Percentiles rank a stretch among this genome's conserved stretches.
Evolutionary conservation across 2,113 vertebrate genomes (phyloP).

Genomic region (Miniopterus natalensis): DNA sequence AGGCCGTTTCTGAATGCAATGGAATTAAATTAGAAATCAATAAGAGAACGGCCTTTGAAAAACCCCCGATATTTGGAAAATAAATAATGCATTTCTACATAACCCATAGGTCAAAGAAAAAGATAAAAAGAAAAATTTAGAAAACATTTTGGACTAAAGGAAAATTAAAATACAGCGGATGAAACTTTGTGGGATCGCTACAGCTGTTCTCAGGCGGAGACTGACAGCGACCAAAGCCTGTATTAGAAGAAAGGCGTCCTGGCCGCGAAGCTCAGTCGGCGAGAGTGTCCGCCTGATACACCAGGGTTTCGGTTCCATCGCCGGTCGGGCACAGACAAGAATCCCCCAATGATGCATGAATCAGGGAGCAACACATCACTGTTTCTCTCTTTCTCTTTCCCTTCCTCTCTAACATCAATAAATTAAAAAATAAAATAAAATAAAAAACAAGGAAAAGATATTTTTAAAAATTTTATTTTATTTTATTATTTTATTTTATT

Average conservation of each 20-base stretch:
- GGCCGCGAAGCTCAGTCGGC: no score
- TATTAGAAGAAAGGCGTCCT: no score
- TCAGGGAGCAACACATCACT: not conserved
- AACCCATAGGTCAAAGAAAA: not conserved
- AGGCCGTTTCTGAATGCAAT: not conserved
- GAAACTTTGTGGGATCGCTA: accelerated
- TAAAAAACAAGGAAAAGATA: no score
- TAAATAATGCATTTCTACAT: not conserved
- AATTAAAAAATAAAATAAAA: not conserved
- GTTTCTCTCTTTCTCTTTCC: no score
- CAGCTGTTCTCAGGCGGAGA: not conserved
- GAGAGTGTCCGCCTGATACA: no score
- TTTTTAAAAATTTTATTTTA: no score
- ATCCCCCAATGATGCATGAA: no score
- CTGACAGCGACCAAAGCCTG: accelerated
- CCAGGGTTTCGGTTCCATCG: not conserved
- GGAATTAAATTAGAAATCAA: not conserved
- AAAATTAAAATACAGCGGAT: not conserved
- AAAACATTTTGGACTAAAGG: not conserved
- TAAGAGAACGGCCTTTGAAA: not conserved
- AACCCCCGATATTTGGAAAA: not conserved
- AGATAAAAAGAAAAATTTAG: not conserved
- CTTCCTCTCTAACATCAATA: not conserved
- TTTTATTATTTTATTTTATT: no score
- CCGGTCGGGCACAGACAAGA: no score